phyloP scores from a whole-genome alignment of 1,140 invertebrate genomes.

The Drosophila kepulauana region DNA sequence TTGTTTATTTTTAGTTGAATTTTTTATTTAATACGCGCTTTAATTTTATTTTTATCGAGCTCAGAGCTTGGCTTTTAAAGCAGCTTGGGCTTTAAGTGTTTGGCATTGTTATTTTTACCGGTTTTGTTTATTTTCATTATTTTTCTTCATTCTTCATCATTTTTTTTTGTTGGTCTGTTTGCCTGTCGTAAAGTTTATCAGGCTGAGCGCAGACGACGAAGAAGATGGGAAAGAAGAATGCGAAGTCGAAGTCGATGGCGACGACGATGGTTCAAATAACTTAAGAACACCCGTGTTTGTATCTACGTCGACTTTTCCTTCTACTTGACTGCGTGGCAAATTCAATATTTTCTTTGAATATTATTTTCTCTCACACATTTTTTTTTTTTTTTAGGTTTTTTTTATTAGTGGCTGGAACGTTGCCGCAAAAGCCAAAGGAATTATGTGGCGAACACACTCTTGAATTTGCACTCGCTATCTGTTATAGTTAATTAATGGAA shows the following conservation, averaged over 20 bases:
- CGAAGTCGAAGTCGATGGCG: neutral
- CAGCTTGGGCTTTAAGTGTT: slow-evolving; percentile 9
- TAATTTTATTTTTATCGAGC: slow-evolving; percentile 63
- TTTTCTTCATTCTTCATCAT: slow-evolving; percentile 7
- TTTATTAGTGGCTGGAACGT: slow-evolving; percentile 13
- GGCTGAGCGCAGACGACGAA: slow-evolving; percentile 22
- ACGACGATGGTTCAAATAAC: slow-evolving; percentile 8
- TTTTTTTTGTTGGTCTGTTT: slow-evolving; percentile 21
- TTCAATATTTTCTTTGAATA: slow-evolving; percentile 34
- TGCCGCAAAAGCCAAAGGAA: slow-evolving; percentile 39
- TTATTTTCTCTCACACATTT: slow-evolving; percentile 3
- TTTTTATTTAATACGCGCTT: slow-evolving; percentile 31
- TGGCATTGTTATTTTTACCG: slow-evolving; percentile 12
- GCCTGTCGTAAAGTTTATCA: slow-evolving; percentile 65
- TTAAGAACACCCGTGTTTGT: slow-evolving; percentile 18
- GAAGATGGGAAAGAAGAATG: neutral
- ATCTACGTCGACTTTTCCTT: slow-evolving; percentile 26
- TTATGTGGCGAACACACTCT: slow-evolving; percentile 26
- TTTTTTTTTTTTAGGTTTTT: neutral
- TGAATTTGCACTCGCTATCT: slow-evolving; percentile 1
- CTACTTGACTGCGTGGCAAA: slow-evolving; percentile 32
- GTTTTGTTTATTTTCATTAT: slow-evolving; percentile 49
- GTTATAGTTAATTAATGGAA: slow-evolving; percentile 44
- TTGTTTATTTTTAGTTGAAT: slow-evolving; percentile 13
- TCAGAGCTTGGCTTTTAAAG: slow-evolving; percentile 7